These are phyloP conservation scores for Rhagoletis zephyria DNA, from an alignment of 1,140 invertebrate genomes.

Conservation along the genomic window DNA sequence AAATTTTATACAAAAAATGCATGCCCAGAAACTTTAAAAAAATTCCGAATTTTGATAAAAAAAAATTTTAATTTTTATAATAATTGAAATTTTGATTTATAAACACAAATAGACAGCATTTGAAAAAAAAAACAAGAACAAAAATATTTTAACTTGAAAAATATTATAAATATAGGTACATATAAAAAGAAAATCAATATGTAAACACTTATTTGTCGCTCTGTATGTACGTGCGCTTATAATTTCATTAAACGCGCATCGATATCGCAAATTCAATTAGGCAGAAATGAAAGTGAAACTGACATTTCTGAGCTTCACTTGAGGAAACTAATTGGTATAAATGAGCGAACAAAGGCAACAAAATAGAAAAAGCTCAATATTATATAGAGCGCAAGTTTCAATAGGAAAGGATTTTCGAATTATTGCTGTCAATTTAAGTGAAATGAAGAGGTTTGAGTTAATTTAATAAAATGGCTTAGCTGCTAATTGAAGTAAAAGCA, in stretches of 20 bases:
- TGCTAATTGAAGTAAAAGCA: constrained; percentile 11
- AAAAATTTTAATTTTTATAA: too few species aligned
- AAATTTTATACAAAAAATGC: too few species aligned
- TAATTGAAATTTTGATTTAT: too few species aligned
- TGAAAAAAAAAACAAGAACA: too few species aligned
- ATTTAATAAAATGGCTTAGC: constrained; percentile 23
- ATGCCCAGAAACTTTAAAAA: too few species aligned
- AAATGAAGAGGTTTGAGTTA: neutral
- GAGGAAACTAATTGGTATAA: constrained; percentile 61
- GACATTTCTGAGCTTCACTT: constrained; percentile 57
- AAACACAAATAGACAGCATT: too few species aligned
- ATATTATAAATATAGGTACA: too few species aligned
- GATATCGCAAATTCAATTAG: constrained; percentile 61
- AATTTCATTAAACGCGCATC: constrained; percentile 51
- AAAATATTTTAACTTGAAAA: too few species aligned
- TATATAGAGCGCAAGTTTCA: neutral
- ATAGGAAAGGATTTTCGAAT: neutral
- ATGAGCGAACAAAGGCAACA: constrained; percentile 56
- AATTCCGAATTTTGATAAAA: too few species aligned
- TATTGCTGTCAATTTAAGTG: constrained; percentile 8
- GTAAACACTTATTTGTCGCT: neutral
- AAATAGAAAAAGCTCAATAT: neutral
- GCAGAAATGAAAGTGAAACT: constrained; percentile 62
- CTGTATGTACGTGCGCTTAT: constrained; percentile 1
- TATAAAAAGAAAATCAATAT: too few species aligned